Base-by-base conservation (phyloP, 2,797 vertebrate genomes). In the Pempheris klunzingeri region DNA sequence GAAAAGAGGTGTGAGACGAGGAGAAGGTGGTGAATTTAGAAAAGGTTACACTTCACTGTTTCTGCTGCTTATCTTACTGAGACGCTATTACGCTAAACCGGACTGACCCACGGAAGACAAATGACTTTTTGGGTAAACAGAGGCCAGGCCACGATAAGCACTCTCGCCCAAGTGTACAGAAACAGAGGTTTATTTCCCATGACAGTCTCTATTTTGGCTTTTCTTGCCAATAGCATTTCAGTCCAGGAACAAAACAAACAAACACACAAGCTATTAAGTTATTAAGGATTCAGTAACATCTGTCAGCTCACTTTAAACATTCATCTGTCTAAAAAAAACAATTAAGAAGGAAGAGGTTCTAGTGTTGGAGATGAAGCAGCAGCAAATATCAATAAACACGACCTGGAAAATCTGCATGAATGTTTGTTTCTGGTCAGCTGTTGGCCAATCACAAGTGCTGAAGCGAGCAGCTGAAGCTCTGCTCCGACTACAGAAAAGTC, bases 11-110 rank as follows among this genome's bases (percentile, higher is more conserved):
- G 68, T 18, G 22, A 85, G 79, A 67, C 55, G 0, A 24, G 28
- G 69, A 69, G 57, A 77, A 43, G 50, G 49, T 69, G 61, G 67
- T 67, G 59, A 46, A 75, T 71, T 65, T 60, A 67, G 38, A 83
- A 74, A 78, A 83, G 65, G 61, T 73, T 61, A 50, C 54, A 26
- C 30, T 52, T 58, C 36, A 18, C 34, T 71, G 4, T 81, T 74
- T 70, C 9, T 72, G 30, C 52, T 20, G 54, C 73, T 73, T 75
- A 81, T 67, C 79, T 49, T 18, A 59, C 28, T 26, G 44, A 63
- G 58, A 49, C 57, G 15, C 38, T 54, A 71, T 39, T 43, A 1
- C 36, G 15, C 30, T 39, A n/a, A 57, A 60, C 36, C 52, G 54
- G 34, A 66, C 61, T n/a, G 39, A 68, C 20, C 53, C 50, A 64